Evolutionary conservation across 2,888 invertebrate species (phyloP), one percentile per base, ranked within the genome.

Genomic region (Argyra leucocephala): DNA sequence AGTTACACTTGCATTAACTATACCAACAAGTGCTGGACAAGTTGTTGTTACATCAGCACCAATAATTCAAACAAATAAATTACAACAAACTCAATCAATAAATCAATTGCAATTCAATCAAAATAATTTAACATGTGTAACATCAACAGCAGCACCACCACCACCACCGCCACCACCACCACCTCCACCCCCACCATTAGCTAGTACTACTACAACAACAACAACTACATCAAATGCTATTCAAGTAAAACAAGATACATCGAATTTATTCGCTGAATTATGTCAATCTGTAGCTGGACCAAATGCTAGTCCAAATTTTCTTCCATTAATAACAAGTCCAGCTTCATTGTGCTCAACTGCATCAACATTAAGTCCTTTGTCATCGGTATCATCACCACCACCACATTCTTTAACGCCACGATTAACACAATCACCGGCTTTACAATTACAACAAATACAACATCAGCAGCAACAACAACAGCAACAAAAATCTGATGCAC

Each of bases 351-450:
- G 83, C 65, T 87, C 87, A 62, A 85, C 85, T 67, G 84, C 86
- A 15, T 86, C 87, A 59, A 86, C 86, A n/a, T 74, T 87, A 69
- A 86, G 86, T 75, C 87, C 87, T 12, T 75, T 87, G 63, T 87
- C 87, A 59, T 86, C 86, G 67, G 83, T 86, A 71, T 84, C 87
- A 61, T 86, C 87, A 70, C 85, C 86, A 64, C 84, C 85, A 61
- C 82, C 85, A 4, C 76, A 74, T 22, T 81, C 81, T 15, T 75
- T 81, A 66, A 82, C 83, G 31, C 83, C 85, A 21, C 83, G 85
- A 10, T 82, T 83, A 37, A 80, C 82, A 59, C 83, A 83, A 62
- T 81, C 82, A 36, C 81, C 82, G 15, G 77, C 82, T 10, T 58
- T 78, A n/a, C 76, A 75, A 1, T 66, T 75, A 65, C 74, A 74